phyloP scores from a whole-genome alignment of 1,140 invertebrate genomes.

The Diuraphis noxia region DNA sequence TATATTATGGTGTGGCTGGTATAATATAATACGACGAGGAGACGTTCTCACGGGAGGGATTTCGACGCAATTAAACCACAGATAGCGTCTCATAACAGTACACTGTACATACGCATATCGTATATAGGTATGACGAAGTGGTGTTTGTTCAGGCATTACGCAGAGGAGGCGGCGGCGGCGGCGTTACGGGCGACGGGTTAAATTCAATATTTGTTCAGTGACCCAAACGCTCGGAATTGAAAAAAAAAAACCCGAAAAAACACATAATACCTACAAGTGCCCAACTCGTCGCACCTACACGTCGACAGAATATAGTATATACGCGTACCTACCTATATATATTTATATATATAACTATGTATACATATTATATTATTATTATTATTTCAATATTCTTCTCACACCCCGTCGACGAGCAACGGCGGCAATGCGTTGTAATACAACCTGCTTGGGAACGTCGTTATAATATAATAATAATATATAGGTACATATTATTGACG shows the following conservation, averaged over 20 bases:
- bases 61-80: constrained; percentile 24
- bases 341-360: no score
- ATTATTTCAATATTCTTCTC: neutral
- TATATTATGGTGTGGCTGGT: neutral
- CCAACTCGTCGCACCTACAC: neutral
- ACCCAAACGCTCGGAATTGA: neutral
- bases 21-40: neutral
- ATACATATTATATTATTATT: neutral
- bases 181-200: constrained; percentile 35
- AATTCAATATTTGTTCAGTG: constrained; percentile 47
- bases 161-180: neutral
- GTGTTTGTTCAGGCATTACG: constrained; percentile 33
- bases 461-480: neutral
- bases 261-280: neutral
- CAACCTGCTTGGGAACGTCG: neutral
- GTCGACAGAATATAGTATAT: neutral
- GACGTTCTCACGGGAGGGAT: constrained; percentile 34
- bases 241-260: neutral
- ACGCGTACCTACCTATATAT: neutral
- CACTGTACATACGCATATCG: no score
- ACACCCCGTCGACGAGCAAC: neutral
- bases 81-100: neutral
- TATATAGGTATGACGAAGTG: neutral
- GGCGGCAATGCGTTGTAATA: neutral
- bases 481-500: neutral